Evolutionary conservation across 2,888 invertebrate genomes (phyloP).

Genomic region (Brassicogethes aeneus): DNA sequence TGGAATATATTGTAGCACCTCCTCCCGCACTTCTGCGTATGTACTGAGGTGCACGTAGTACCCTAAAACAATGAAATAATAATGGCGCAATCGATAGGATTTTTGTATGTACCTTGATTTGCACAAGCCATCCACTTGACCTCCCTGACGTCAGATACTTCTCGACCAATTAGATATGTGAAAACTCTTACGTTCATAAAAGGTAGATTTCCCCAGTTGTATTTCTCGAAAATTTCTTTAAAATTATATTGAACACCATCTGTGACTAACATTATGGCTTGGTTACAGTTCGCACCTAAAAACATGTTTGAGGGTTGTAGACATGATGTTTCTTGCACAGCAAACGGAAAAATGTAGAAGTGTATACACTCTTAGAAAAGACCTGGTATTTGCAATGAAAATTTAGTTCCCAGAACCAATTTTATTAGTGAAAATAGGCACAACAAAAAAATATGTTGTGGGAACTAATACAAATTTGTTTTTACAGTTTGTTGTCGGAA

Average conservation of each 20-base stretch:
- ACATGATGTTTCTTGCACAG: no score
- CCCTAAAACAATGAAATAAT: constrained; percentile 43
- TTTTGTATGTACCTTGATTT: constrained; percentile 58
- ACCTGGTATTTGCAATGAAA: no score
- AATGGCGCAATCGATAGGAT: neutral
- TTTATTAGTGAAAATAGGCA: no score
- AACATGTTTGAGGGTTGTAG: no score
- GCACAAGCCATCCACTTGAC: constrained; percentile 98
- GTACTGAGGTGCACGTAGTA: constrained; percentile 95
- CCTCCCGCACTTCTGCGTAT: constrained; percentile 93
- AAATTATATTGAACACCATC: constrained; percentile 95
- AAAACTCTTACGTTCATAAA: constrained; percentile 89
- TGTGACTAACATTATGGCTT: constrained; percentile 98
- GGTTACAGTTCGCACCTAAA: constrained; percentile 57
- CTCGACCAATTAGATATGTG: constrained; percentile 86
- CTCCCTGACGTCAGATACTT: constrained; percentile 81
- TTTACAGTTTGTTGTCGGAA: no score
- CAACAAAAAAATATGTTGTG: no score
- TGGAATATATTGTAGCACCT: constrained; percentile 90
- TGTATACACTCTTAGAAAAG: no score
- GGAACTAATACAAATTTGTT: no score
- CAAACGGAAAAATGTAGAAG: neutral
- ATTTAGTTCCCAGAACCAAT: no score
- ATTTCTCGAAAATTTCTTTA: constrained; percentile 82
- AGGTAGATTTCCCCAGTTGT: constrained; percentile 70